Evolutionary conservation across 2,113 vertebrate genomes (phyloP).

Genomic region (Bujurquina vittata): DNA sequence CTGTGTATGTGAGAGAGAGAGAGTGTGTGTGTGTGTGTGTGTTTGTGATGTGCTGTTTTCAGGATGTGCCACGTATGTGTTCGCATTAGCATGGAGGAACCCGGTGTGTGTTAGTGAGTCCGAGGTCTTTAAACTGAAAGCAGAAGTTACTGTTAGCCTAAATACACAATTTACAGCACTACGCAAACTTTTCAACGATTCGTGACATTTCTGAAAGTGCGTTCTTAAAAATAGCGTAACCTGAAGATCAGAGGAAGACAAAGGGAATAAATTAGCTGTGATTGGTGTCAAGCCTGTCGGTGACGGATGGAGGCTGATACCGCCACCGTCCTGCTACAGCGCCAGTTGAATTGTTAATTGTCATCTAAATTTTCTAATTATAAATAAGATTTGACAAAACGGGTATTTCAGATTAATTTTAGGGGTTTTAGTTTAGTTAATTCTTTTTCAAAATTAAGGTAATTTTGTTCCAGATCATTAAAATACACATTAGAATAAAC

Average conservation of each 20-base stretch:
- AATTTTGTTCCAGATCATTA: no score
- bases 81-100: neutral
- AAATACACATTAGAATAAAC: no score
- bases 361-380: no score
- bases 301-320: no score
- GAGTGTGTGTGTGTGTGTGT: neutral
- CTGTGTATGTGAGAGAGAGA: neutral
- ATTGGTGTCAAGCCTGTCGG: no score
- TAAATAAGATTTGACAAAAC: no score
- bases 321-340: no score
- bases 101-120: neutral
- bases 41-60: neutral
- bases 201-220: neutral
- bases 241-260: neutral
- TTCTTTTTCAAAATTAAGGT: no score
- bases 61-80: constrained; percentile 81
- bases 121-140: neutral
- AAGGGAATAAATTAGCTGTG: no score
- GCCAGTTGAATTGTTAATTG: no score
- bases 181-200: neutral
- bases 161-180: neutral
- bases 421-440: no score
- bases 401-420: no score
- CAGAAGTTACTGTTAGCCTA: neutral
- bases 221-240: neutral